phyloP scores from a whole-genome alignment of 2,888 invertebrate species.

The Epicampocera succincta region DNA sequence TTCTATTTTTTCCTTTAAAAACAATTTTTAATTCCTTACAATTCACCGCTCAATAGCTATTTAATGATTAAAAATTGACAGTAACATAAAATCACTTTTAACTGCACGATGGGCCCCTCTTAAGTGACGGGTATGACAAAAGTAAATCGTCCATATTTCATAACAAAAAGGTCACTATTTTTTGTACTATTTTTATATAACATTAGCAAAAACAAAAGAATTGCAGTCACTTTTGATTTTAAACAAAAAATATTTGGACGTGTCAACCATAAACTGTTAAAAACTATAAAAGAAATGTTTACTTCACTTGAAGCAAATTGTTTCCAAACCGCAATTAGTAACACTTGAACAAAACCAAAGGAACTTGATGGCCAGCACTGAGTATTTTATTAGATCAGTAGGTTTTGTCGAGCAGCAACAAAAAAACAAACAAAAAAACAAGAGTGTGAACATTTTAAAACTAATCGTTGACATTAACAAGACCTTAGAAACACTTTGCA shows the following conservation, averaged over 20 bases:
- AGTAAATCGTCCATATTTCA: conserved; percentile 50
- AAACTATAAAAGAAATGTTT: conserved; percentile 8
- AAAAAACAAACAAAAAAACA: conserved; percentile 34
- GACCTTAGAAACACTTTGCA: conserved; percentile 37
- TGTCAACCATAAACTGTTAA: conserved; percentile 36
- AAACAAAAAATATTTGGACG: conserved; percentile 56
- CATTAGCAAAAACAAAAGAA: conserved; percentile 3
- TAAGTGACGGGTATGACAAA: conserved; percentile 58
- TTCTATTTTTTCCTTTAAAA: not conserved
- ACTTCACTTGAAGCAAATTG: conserved; percentile 18
- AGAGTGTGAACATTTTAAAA: conserved; percentile 5
- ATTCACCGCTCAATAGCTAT: conserved; percentile 49
- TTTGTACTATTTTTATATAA: not conserved
- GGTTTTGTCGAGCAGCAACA: conserved; percentile 40
- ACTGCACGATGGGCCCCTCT: conserved; percentile 9
- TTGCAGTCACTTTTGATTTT: conserved; percentile 14
- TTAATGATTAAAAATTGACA: conserved; percentile 49
- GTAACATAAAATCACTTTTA: conserved; percentile 49
- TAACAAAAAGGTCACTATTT: conserved; percentile 47
- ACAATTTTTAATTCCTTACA: conserved; percentile 14
- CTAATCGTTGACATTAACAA: conserved; percentile 55
- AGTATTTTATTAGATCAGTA: conserved; percentile 12
- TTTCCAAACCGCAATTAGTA: conserved; percentile 63
- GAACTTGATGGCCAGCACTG: conserved; percentile 11
- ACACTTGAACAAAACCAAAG: conserved; percentile 53